These are phyloP conservation scores for Syngnathus rostellatus DNA, from an alignment of 2,797 vertebrate species.

Conservation along the genomic window DNA sequence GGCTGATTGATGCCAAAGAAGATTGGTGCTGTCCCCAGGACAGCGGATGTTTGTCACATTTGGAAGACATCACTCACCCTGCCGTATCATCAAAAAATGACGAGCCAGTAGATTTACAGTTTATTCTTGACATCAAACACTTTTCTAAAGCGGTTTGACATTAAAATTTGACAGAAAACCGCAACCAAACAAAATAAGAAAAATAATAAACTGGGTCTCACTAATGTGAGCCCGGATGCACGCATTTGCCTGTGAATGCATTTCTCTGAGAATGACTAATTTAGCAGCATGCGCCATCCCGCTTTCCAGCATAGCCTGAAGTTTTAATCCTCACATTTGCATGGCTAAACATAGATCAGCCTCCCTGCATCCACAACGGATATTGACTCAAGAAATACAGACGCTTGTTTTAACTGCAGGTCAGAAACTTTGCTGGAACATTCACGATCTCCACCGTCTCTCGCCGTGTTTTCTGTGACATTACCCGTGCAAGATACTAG, in stretches of 20 bases:
- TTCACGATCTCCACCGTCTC: slow-evolving; percentile 34
- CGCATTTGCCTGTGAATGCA: slow-evolving; percentile 27
- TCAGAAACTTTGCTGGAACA: slow-evolving; percentile 50
- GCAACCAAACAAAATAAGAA: slow-evolving; percentile 3
- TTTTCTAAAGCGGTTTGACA: slow-evolving; percentile 30
- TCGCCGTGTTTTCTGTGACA: slow-evolving; percentile 5
- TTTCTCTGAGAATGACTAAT: slow-evolving; percentile 53
- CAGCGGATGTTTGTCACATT: slow-evolving; percentile 28
- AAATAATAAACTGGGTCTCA: slow-evolving; percentile 16
- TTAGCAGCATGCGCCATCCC: slow-evolving; percentile 37
- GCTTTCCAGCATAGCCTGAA: slow-evolving; percentile 49
- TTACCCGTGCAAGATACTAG: slow-evolving; percentile 26
- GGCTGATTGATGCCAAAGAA: slow-evolving; percentile 46
- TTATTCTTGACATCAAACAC: slow-evolving; percentile 38
- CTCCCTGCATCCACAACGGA: slow-evolving; percentile 40
- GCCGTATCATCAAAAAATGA: slow-evolving; percentile 20
- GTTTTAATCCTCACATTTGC: slow-evolving; percentile 65
- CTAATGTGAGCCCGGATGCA: slow-evolving; percentile 19
- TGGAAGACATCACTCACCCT: slow-evolving; percentile 26
- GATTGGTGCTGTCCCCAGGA: slow-evolving; percentile 27
- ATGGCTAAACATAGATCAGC: slow-evolving; percentile 64
- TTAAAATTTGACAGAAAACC: slow-evolving; percentile 20
- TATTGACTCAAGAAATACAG: slow-evolving; percentile 52
- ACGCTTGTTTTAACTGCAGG: slow-evolving; percentile 54
- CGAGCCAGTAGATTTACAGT: slow-evolving; percentile 16